A percentile compares a stretch with the other conserved stretches of the same genome.
Conservation (phyloP, 2,888 invertebrate genomes). For the Schrankia costaestrigalis region DNA sequence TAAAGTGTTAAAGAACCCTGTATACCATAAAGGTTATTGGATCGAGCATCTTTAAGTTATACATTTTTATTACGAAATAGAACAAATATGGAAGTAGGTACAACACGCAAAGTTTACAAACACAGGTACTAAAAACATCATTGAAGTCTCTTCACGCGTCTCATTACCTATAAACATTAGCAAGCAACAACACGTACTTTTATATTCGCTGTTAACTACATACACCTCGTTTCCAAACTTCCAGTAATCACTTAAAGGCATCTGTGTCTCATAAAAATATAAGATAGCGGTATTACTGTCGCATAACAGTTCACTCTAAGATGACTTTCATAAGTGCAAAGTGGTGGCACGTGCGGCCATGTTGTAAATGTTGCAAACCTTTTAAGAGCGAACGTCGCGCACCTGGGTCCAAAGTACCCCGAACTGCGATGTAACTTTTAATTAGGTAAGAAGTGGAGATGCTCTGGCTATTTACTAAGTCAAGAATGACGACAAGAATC, state of each 20-base stretch:
- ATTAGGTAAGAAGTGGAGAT: constrained; percentile 42
- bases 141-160: too few relatives aligned
- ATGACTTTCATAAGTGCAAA: constrained; percentile 66
- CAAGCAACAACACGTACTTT: not conserved
- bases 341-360: constrained; percentile 60
- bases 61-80: too few relatives aligned
- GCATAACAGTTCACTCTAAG: constrained; percentile 63
- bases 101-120: too few relatives aligned
- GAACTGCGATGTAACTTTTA: constrained; percentile 42
- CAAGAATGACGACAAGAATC: too few relatives aligned
- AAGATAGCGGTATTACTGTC: constrained; percentile 47
- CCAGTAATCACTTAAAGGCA: constrained; percentile 35
- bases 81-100: too few relatives aligned
- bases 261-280: constrained; percentile 61
- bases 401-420: constrained; percentile 54
- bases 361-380: constrained; percentile 58
- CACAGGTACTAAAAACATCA: too few relatives aligned
- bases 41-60: too few relatives aligned
- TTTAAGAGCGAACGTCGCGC: constrained; percentile 52
- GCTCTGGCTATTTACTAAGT: too few relatives aligned
- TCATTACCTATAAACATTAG: too few relatives aligned
- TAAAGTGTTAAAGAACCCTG: too few relatives aligned
- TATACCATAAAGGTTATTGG: too few relatives aligned
- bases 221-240: constrained; percentile 25
- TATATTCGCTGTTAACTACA: constrained; percentile 8